Evolutionary conservation across 1,140 invertebrate genomes (phyloP), one percentile per base, ranked within the genome.

Genomic region (Melipona quadrifasciata): DNA sequence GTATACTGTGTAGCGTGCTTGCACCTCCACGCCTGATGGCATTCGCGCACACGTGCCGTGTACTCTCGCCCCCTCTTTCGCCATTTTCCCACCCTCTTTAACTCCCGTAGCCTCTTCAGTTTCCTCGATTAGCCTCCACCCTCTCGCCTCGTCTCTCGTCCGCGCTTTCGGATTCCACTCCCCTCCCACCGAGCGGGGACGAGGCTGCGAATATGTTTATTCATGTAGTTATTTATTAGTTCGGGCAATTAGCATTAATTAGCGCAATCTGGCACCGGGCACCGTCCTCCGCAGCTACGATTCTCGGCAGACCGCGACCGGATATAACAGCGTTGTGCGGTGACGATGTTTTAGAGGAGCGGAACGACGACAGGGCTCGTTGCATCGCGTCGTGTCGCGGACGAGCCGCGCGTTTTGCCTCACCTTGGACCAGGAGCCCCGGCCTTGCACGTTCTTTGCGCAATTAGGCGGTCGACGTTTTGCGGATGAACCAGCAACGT

Each of bases 191-290:
- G 16, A 31, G 10, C 68, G 47, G 34, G 61, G 47, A 11, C 24
- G 24, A 14, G 79, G 51, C 87, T 87, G 85, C 88, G 82, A 91
- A 92, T 91, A 92, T 92, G 92, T 92, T 93, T 92, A 92, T 92
- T 92, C 92, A 90, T 91, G 89, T 85, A 82, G 89, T 91, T 93
- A 93, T 93, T 94, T 94, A 94, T 94, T 93, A 93, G 90, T 89
- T 91, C 85, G 85, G 76, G 91, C 90, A 94, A 94, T 94, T 93
- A 93, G 91, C 93, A 94, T 93, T 93, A 93, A 94, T 94, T 94
- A 93, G 91, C 88, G 86, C 91, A 93, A 93, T 93, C 91, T 93
- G 92, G 83, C 80, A 85, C 85, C 58, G 55, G 61, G 80, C 64
- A 73, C 87, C 77, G 68, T 61, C 53, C 68, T 82, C 31, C 53